phyloP scores from a whole-genome alignment of 2,113 vertebrate species.

The Genyomyrus donnyi region DNA sequence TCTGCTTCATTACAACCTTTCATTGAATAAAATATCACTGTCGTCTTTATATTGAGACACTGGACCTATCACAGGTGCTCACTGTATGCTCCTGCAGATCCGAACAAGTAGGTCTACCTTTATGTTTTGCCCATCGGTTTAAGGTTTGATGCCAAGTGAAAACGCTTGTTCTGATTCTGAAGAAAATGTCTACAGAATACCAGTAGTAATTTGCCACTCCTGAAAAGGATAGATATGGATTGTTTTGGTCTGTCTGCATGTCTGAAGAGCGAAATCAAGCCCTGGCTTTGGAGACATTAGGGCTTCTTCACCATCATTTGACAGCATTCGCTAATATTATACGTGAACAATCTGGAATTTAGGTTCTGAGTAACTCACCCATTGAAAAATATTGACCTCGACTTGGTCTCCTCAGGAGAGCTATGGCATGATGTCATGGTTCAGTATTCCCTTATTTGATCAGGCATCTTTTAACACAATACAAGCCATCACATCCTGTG shows the following conservation, averaged over 20 bases:
- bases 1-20: not conserved
- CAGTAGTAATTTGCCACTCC: not conserved
- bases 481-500: not conserved
- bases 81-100: not conserved
- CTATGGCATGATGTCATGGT: not conserved
- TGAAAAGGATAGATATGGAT: not conserved
- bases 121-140: not conserved
- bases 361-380: not conserved
- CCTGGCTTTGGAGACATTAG: not conserved
- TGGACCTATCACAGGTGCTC: not conserved
- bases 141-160: not conserved
- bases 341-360: not conserved
- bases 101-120: not conserved
- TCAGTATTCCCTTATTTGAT: constrained; percentile 1
- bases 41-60: not conserved
- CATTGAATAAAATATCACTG: not conserved
- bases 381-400: not conserved
- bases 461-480: not conserved
- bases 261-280: not conserved
- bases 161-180: not conserved
- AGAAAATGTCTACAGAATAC: not conserved
- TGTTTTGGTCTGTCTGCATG: not conserved
- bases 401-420: not conserved
- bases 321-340: not conserved
- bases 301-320: not conserved